A percentile compares a stretch with the other conserved stretches of the same genome.
phyloP scores from a whole-genome alignment of 2,888 invertebrate genomes.

The Caenorhabditis sp. region DNA sequence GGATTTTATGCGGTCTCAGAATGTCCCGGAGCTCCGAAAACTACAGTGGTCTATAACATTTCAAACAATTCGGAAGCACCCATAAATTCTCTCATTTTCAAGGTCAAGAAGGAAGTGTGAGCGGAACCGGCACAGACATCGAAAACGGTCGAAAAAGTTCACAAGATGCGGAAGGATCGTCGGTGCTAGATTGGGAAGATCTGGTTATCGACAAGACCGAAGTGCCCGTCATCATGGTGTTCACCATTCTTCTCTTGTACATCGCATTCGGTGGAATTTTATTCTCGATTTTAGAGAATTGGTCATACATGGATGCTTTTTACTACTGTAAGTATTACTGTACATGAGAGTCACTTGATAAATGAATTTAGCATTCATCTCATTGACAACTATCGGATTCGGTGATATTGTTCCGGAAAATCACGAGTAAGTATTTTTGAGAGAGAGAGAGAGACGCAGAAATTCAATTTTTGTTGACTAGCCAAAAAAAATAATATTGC shows the following conservation, averaged over 20 bases:
- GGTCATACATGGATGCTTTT: conserved; percentile 74
- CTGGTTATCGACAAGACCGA: conserved; percentile 62
- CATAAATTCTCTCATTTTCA: no score
- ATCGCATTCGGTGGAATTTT: conserved; percentile 72
- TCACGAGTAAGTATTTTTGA: conserved; percentile 58
- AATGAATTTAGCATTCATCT: conserved; percentile 63
- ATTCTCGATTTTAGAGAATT: conserved; percentile 72
- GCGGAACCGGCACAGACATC: conserved; percentile 1
- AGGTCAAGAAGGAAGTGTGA: not conserved
- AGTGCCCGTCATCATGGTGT: conserved; percentile 70
- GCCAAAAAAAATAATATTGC: no score
- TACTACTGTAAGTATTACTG: conserved; percentile 72
- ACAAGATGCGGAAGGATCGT: conserved; percentile 19
- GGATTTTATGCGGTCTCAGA: no score
- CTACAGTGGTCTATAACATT: no score
- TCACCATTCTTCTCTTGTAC: conserved; percentile 71
- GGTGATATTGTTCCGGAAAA: conserved; percentile 69
- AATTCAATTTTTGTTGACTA: no score
- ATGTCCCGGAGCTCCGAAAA: no score
- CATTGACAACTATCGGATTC: conserved; percentile 70
- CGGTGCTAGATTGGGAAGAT: conserved; percentile 47
- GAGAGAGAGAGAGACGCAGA: no score
- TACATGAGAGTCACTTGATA: not conserved
- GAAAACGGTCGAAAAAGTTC: conserved; percentile 17
- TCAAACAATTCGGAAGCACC: no score